Evolutionary conservation across 1,140 invertebrate species (phyloP), one percentile per base, ranked within the genome.

Genomic region (Papilio polytes): DNA sequence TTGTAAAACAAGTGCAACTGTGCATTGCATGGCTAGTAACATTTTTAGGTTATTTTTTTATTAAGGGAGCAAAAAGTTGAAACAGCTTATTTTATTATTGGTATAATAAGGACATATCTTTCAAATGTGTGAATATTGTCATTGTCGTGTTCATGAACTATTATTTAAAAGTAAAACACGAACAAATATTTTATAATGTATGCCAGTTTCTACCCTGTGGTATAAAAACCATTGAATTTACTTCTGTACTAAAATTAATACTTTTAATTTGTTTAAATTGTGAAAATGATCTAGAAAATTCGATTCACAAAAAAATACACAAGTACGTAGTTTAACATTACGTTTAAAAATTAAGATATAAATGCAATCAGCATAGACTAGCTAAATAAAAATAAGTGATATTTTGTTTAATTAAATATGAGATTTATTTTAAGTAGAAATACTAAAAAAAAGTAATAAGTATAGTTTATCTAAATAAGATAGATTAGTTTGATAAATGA

Each of bases 291-390:
- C 12, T 48, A 48, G 46, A 48, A 41, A 1, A 15, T 48, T 48
- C 46, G 46, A 13, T 48, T 48, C 46, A 15, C 8, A 41, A 41
- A 41, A 1, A 41, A 41, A 36, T 41, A 7, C 36, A 15, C 46
- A 48, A 48, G 13, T 12, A 22, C 9, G 10, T 22, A 10, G 0
- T 70, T 36, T 18, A 15, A 70, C 63, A 36, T 70, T 44, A 48
- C 13, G 1, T 48, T 13, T 3, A 48, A 22, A 48, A 48, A 76
- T 53, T 44, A 51, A 48, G 13, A 66, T 63, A 78, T 78, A 78
- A 78, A 78, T 78, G 77, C 77, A 66, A 78, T 78, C 56, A 46
- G n/a, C 36, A 66, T n/a, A 66, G 77, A 78, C 77, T 78, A 78
- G 77, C n/a, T 20, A 46, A 66, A 46, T 20, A 76, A 76, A 76